A percentile compares a stretch with the other conserved stretches of the same genome.
Conservation (phyloP, 2,888 invertebrate species). For the Catonia carolina region DNA sequence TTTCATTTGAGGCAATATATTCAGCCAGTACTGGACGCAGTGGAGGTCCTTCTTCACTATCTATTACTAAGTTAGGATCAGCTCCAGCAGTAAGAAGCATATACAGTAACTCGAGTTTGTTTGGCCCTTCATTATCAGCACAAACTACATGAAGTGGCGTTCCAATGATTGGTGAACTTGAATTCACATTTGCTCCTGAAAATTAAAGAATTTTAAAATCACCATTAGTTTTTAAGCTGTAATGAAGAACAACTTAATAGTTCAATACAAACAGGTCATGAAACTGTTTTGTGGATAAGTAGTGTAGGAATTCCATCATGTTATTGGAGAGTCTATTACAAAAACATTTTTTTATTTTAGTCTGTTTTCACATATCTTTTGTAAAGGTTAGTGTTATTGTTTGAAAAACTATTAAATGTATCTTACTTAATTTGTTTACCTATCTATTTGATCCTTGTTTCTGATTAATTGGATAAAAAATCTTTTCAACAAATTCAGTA, state of each 20-base stretch:
- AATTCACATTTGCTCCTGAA: conserved; percentile 69
- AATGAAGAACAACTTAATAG: conserved; percentile 10
- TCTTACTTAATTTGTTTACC: no score
- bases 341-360: no score
- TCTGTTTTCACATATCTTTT: no score
- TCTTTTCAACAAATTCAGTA: no score
- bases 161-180: conserved; percentile 72
- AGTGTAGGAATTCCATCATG: conserved; percentile 8
- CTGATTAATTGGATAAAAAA: no score
- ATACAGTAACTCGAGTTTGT: conserved; percentile 42
- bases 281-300: conserved; percentile 8
- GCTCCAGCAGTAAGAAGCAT: conserved; percentile 65
- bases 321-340: no score
- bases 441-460: no score
- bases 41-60: conserved; percentile 64
- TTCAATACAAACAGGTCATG: background rate
- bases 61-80: conserved; percentile 68
- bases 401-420: no score
- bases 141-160: conserved; percentile 77
- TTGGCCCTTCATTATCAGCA: conserved; percentile 52
- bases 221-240: background rate
- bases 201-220: conserved; percentile 4
- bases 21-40: conserved; percentile 75
- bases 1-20: conserved; percentile 69
- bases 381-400: no score